A percentile compares a stretch with the other conserved stretches of the same genome.
Evolutionary conservation across 2,888 invertebrate species (phyloP).

Genomic region (Tachina fera): DNA sequence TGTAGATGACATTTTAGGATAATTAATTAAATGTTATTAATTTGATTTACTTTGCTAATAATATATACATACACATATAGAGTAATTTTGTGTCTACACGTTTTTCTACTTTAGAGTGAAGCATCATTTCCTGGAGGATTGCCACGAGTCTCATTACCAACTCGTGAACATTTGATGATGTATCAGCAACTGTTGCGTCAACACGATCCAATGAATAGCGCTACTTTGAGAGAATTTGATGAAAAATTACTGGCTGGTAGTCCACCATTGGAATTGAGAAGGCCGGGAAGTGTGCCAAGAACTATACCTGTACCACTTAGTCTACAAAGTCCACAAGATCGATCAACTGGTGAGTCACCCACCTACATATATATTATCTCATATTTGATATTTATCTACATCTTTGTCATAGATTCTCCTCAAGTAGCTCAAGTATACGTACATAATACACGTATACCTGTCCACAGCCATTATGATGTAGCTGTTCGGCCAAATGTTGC

Average conservation of each 20-base stretch:
- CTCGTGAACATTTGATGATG: constrained; percentile 79
- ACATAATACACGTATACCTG: constrained; percentile 84
- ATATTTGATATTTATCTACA: not conserved
- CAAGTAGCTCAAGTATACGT: constrained; percentile 88
- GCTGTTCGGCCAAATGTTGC: constrained; percentile 77
- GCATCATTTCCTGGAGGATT: constrained; percentile 82
- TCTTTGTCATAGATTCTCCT: constrained; percentile 85
- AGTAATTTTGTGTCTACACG: not conserved
- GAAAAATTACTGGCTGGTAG: constrained; percentile 86
- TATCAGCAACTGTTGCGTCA: constrained; percentile 84
- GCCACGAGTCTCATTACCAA: constrained; percentile 76
- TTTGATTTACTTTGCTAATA: not conserved
- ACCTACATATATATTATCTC: not conserved
- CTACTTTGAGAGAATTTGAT: constrained; percentile 79
- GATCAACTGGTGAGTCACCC: constrained; percentile 85
- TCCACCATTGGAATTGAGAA: constrained; percentile 89
- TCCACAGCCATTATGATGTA: constrained; percentile 82
- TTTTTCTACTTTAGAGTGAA: constrained; percentile 83
- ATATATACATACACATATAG: too few species aligned
- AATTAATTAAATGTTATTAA: not conserved
- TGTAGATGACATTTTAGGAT: not conserved
- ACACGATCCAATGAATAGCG: constrained; percentile 81
- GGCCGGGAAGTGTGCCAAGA: constrained; percentile 85
- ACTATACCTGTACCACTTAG: constrained; percentile 87
- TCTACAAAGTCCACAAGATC: constrained; percentile 88